Base-by-base conservation (phyloP, 1,140 invertebrate species). In the Monomorium pharaonis region DNA sequence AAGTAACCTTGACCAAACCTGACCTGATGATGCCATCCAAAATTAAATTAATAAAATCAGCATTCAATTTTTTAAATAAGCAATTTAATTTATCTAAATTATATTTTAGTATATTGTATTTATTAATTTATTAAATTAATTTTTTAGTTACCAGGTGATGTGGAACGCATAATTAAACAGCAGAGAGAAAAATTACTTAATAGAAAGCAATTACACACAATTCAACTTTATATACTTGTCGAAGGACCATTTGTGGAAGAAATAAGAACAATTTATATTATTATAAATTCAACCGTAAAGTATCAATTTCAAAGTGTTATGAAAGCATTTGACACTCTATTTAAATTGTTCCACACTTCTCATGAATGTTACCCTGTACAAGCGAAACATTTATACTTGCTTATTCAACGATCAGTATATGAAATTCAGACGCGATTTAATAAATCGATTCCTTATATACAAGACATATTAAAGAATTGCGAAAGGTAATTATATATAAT, bases 371-470 rank as follows among this genome's bases (percentile, higher is more conserved):
- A 70, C 5, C 7, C 67, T 33, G 24, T 30, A 30, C 44, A 70
- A 70, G 42, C 42, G 1, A 24, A 70, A 51, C 24, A 70, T 70
- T 70, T 70, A 24, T 70, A 70, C 51, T 51, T 51, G 6, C 14
- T 70, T 49, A 70, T 70, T 21, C 67, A 70, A 70, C 49, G 24
- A 0, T 51, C 67, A n/a, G 16, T 70, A 30, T 70, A 70, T 3
- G 51, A 70, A 70, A 51, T 70, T 49, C 14, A 51, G 30, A 70
- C 67, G 30, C 18, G 51, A 30, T 70, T 70, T 70, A 24, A 70
- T 30, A 70, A 70, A 30, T 49, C 44, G 30, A 49, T 70, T 51
- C 24, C 44, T 12, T 70, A 70, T 4, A 70, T 70, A 70, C 7
- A 70, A 30, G 7, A 70, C 6, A 30, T 70, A 30, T 70, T 70